Evolutionary conservation across 1,140 invertebrate species (phyloP), one percentile per base, ranked within the genome.

Genomic region (Drosophila quadrilineata): DNA sequence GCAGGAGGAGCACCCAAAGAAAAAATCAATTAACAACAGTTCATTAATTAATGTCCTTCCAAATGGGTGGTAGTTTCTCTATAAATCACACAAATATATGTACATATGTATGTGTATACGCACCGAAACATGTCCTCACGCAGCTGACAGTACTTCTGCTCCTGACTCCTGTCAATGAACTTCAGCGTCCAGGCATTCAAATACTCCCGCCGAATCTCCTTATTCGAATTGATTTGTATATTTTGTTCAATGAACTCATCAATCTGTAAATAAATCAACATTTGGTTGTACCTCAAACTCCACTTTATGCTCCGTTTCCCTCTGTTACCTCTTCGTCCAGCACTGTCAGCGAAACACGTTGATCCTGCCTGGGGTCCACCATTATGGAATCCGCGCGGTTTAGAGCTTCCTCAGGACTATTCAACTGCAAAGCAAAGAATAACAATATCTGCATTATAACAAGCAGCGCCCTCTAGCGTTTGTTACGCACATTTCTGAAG

Each of bases 181-280:
- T 94, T 93, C 10, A 99, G 91, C 2, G 95, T 95, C 94, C 97
- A 96, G 2, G 94, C 90, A 77, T 95, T 94, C 64, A 98, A 94
- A 90, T 98, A 96, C 16, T 96, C 95, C 8, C 94, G 93, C 12
- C 97, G 92, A 92, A 98, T 97, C 53, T 95, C 92, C 75, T 97
- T 97, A 89, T 98, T 98, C 60, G 95, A 97, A 72, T 96, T 95
- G 35, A 97, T 96, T 90, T 98, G 97, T 24, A 98, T 97, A 53
- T 93, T 95, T 67, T 96, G 93, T 71, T 97, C 96, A 63, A 97
- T 95, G 58, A 97, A 94, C 71, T 96, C 95, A 75, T 97, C 95
- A 19, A 97, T 93, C 91, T 97, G 93, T 0, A 16, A 35, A 26
- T 24, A 14, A 22, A 26, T n/a, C n/a, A n/a, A n/a, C n/a, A n/a